phyloP scores from a whole-genome alignment of 2,888 invertebrate species.

The Branchipolynoe longqiensis region DNA sequence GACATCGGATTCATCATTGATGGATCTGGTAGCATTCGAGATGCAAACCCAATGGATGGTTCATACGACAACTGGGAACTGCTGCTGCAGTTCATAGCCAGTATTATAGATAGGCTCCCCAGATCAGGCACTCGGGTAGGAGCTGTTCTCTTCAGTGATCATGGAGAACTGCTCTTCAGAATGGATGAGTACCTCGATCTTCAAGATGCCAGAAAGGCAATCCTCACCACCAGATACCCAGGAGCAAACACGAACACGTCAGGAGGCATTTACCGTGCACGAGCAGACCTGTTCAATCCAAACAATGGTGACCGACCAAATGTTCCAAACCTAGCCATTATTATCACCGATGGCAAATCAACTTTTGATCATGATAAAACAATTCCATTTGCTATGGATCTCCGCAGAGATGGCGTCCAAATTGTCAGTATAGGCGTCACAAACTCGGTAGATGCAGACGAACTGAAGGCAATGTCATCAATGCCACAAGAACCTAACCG shows the following conservation, averaged over 20 bases:
- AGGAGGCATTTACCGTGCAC: conserved; percentile 60
- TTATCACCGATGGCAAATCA: conserved; percentile 59
- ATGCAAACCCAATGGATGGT: conserved; percentile 5
- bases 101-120: conserved; percentile 19
- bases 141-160: conserved; percentile 29
- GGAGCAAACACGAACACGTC: conserved; percentile 64
- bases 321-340: conserved; percentile 45
- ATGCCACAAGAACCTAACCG: background rate
- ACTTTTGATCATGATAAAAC: conserved; percentile 46
- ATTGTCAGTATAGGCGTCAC: conserved; percentile 48
- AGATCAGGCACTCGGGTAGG: conserved; percentile 32
- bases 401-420: conserved; percentile 35
- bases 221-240: conserved; percentile 54
- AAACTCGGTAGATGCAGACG: conserved; percentile 28
- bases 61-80: conserved; percentile 35
- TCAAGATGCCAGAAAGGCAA: conserved; percentile 27
- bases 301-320: conserved; percentile 49
- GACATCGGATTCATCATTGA: conserved; percentile 33
- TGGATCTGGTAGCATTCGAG: conserved; percentile 40
- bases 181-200: conserved; percentile 47
- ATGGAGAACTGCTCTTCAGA: background rate
- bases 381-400: conserved; percentile 32
- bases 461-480: conserved; percentile 58
- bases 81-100: conserved; percentile 6
- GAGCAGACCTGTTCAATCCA: conserved; percentile 13